Base-by-base conservation (phyloP, 2,888 invertebrate genomes). In the Sarcophaga rosellei region DNA sequence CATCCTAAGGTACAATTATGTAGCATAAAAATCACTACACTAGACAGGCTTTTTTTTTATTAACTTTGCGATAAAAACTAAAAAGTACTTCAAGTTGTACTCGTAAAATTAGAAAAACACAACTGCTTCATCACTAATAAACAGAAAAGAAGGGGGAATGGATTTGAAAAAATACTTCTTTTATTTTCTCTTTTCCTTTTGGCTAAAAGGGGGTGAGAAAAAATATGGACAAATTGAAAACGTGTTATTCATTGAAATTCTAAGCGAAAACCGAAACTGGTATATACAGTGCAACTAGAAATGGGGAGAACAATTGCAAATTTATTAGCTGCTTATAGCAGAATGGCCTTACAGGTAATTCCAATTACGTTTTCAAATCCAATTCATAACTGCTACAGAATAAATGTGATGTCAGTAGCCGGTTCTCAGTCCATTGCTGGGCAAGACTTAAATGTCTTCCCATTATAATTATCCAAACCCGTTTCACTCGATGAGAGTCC, bases 211-310 rank as follows among this genome's bases (percentile, higher is more conserved):
- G 17, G 35, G 20, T n/a, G 25, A 59, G 12, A 35, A 20, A 21
- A 72, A 53, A 72, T 20, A 61, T 44, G 12, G 61, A 61, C 21
- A 61, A 73, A 73, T 73, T 73, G 73, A 73, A 73, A 73, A 73
- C 73, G 73, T 73, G 73, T 73, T 73, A 61, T 47, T 62, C 17
- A 62, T 62, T 62, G 17, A 45, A 73, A 62, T 73, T 73, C 47
- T 45, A 62, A 73, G 45, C 62, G 45, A 45, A 45, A 17, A 17
- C 44, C 61, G 10, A 73, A 73, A 23, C 61, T 23, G 59, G 23
- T 45, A 62, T 23, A 11, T 15, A 68, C 47, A 68, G 20, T 1
- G 66, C 44, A 11, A 66, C 66, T 44, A 45, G 11, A 11, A 66
- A 20, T 66, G 44, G 4, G n/a, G 2, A 12, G 3, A 4, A 66